These are phyloP conservation scores for Aplidium turbinatum DNA, from an alignment of 23 tunicate genomes.

Conservation along the genomic window DNA sequence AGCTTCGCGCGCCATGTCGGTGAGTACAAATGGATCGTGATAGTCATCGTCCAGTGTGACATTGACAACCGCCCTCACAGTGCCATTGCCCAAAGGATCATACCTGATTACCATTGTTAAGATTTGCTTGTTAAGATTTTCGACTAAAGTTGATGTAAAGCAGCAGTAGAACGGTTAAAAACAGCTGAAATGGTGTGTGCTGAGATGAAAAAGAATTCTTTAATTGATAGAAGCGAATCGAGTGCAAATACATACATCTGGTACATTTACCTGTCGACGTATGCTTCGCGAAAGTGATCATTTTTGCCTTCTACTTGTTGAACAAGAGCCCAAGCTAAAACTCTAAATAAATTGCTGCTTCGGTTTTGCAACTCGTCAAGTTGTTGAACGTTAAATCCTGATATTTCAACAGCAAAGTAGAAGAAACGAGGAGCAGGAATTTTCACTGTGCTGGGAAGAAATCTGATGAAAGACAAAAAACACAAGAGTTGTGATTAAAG, in stretches of 20 bases:
- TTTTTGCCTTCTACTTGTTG: not conserved
- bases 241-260: too few species aligned
- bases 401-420: too few species aligned
- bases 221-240: too few species aligned
- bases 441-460: conserved; percentile 34
- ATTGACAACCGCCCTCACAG: conserved; percentile 36
- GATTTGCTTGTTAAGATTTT: too few species aligned
- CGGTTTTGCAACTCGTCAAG: conserved; percentile 5
- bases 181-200: too few species aligned
- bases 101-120: too few species aligned
- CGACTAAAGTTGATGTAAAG: too few species aligned
- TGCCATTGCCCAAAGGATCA: conserved; percentile 23
- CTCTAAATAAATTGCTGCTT: conserved; percentile 1
- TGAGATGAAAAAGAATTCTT: too few species aligned
- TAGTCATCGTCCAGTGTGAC: conserved; percentile 35
- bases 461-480: too few species aligned
- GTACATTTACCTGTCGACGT: conserved; percentile 26
- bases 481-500: too few species aligned
- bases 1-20: conserved; percentile 26
- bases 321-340: not conserved
- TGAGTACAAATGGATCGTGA: conserved; percentile 68
- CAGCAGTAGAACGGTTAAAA: too few species aligned
- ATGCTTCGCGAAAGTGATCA: not conserved
- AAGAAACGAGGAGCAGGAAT: conserved; percentile 53
- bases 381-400: conserved; percentile 16